These are phyloP conservation scores for Biston betularia DNA, from an alignment of 2,888 invertebrate species.

Conservation along the genomic window DNA sequence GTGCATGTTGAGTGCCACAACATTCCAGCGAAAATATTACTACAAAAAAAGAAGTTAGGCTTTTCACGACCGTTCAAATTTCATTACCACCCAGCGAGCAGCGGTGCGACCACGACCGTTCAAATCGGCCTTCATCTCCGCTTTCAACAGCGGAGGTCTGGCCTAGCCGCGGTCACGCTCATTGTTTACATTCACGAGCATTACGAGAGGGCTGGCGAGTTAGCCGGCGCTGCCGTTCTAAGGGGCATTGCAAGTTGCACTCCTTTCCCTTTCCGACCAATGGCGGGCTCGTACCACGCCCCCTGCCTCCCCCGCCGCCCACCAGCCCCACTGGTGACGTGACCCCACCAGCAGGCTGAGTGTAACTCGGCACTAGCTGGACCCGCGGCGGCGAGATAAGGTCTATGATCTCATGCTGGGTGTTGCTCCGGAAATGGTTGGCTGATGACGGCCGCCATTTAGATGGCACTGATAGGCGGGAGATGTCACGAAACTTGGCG, in stretches of 20 bases:
- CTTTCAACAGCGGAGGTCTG: constrained; percentile 24
- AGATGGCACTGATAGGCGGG: constrained; percentile 18
- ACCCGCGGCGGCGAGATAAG: constrained; percentile 11
- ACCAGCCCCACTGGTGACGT: constrained; percentile 34
- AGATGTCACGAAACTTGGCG: constrained; percentile 18
- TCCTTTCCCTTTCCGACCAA: constrained; percentile 43
- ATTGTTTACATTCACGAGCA: constrained; percentile 41
- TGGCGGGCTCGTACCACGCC: constrained; percentile 47
- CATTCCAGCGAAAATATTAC: neutral
- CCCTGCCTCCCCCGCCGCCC: constrained; percentile 35
- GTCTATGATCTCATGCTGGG: constrained; percentile 20
- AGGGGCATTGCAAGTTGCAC: constrained; percentile 31
- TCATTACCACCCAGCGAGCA: neutral
- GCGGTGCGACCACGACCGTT: neutral
- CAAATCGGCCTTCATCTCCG: constrained; percentile 15
- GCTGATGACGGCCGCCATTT: constrained; percentile 14
- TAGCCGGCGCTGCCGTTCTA: constrained; percentile 4
- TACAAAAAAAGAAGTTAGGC: neutral
- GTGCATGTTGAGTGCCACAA: neutral
- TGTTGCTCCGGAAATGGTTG: constrained; percentile 30
- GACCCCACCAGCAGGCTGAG: constrained; percentile 16
- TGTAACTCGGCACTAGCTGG: constrained; percentile 1
- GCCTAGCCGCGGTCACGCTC: constrained; percentile 39
- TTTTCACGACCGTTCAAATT: constrained; percentile 3
- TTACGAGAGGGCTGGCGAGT: constrained; percentile 7